Percentiles rank a stretch among this genome's conserved stretches.
Evolutionary conservation across 1,140 invertebrate species (phyloP).

Genomic region (Metaphire vulgaris): DNA sequence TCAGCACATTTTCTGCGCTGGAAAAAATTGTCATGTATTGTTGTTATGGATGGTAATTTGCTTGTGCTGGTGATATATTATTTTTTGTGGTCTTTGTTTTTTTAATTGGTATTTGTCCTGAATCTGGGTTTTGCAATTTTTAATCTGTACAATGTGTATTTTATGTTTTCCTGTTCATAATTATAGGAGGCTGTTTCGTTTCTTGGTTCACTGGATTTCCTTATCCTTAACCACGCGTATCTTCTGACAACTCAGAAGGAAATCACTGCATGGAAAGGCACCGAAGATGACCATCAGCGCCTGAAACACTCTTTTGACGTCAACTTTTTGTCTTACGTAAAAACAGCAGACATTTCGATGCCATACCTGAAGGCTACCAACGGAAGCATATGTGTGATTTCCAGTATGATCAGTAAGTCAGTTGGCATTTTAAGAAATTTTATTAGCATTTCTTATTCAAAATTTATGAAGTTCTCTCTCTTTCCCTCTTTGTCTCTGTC

Average conservation of each 20-base stretch:
- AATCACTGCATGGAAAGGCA: not conserved
- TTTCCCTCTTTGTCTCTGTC: too few relatives aligned
- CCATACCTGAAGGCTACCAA: constrained; percentile 7
- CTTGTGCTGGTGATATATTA: too few relatives aligned
- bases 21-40: too few relatives aligned
- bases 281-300: not conserved
- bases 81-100: too few relatives aligned
- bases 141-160: too few relatives aligned
- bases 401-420: not conserved
- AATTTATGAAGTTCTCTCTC: not conserved
- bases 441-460: not conserved
- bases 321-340: constrained; percentile 12
- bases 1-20: too few relatives aligned
- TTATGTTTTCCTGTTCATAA: not conserved
- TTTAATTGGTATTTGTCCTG: too few relatives aligned
- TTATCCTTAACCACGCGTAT: constrained; percentile 9
- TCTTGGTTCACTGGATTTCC: constrained; percentile 7
- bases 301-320: not conserved
- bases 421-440: not conserved
- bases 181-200: constrained; percentile 9
- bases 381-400: constrained; percentile 11
- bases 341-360: not conserved
- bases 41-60: too few relatives aligned
- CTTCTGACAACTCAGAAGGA: not conserved
- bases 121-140: too few relatives aligned